Evolutionary conservation across 2,113 vertebrate genomes (phyloP).

Genomic region (Sander lucioperca): DNA sequence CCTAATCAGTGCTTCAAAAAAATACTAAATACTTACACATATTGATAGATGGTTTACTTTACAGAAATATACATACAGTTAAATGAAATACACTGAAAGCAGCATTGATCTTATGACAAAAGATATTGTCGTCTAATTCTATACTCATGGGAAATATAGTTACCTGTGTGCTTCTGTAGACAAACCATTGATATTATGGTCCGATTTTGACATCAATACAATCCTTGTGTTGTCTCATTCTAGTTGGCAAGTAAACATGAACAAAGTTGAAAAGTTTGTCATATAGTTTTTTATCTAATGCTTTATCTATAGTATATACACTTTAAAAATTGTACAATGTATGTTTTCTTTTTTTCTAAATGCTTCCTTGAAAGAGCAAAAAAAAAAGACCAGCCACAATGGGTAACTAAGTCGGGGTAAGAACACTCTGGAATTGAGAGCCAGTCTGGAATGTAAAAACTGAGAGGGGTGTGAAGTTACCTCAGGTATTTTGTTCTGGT

Average conservation of each 20-base stretch:
- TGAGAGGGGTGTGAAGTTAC: not conserved
- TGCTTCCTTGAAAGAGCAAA: slow-evolving; percentile 29
- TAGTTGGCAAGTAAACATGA: slow-evolving; percentile 80
- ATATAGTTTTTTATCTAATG: slow-evolving; percentile 61
- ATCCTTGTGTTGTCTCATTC: slow-evolving; percentile 68
- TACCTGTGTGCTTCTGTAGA: slow-evolving; percentile 78
- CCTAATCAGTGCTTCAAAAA: slow-evolving; percentile 46
- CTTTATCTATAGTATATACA: slow-evolving; percentile 71
- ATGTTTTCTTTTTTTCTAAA: slow-evolving; percentile 12
- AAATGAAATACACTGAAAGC: slow-evolving; percentile 74
- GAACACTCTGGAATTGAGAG: slow-evolving; percentile 73
- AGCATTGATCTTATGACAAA: slow-evolving; percentile 69
- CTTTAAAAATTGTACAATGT: slow-evolving; percentile 64
- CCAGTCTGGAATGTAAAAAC: slow-evolving; percentile 38
- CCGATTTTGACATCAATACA: slow-evolving; percentile 72
- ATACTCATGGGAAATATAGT: slow-evolving; percentile 62
- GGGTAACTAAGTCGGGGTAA: slow-evolving; percentile 8
- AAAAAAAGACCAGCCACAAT: slow-evolving; percentile 26
- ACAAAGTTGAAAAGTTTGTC: slow-evolving; percentile 61
- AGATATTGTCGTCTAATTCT: slow-evolving; percentile 41
- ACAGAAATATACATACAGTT: slow-evolving; percentile 66
- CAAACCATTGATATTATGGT: slow-evolving; percentile 60
- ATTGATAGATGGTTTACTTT: slow-evolving; percentile 52
- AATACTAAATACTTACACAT: slow-evolving; percentile 31
- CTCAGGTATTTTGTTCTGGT: not conserved